A percentile compares a stretch with the other conserved stretches of the same genome.
phyloP scores from a whole-genome alignment of 1,140 invertebrate genomes.

The Drosophila azteca region DNA sequence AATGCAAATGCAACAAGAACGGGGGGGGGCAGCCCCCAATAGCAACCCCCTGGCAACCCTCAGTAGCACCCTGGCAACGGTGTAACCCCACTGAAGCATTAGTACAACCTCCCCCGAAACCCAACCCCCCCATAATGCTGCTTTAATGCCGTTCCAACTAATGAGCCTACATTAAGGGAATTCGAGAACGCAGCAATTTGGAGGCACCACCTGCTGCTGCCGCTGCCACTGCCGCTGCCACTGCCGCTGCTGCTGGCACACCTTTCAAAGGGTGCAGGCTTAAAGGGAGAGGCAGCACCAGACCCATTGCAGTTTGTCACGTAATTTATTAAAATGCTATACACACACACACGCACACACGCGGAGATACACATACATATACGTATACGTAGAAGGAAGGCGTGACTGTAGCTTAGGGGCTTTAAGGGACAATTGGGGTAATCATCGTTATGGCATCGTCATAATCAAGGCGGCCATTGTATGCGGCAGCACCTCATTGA shows the following conservation, averaged over 20 bases:
- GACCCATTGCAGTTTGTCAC: slow-evolving; percentile 75
- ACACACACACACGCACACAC: slow-evolving; percentile 37
- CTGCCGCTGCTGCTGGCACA: slow-evolving; percentile 4
- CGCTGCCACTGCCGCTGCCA: slow-evolving; percentile 61
- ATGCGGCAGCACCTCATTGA: slow-evolving; percentile 71
- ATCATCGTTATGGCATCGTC: slow-evolving; percentile 77
- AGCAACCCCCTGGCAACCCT: not conserved
- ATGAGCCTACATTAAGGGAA: slow-evolving; percentile 80
- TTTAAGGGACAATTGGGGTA: slow-evolving; percentile 72
- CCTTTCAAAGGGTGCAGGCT: slow-evolving; percentile 8
- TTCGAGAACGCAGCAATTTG: slow-evolving; percentile 58
- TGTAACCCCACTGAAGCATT: slow-evolving; percentile 23
- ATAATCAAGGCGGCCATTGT: slow-evolving; percentile 76
- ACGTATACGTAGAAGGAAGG: not conserved
- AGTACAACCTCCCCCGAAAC: too few relatives aligned
- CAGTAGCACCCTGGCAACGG: too few relatives aligned
- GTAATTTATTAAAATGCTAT: slow-evolving; percentile 80
- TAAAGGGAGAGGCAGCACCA: slow-evolving; percentile 29
- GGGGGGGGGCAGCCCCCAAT: slow-evolving; percentile 1
- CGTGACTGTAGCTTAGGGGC: slow-evolving; percentile 13
- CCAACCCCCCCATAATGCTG: slow-evolving; percentile 58
- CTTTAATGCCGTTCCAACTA: slow-evolving; percentile 74
- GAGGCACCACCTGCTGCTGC: slow-evolving; percentile 63
- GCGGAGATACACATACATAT: slow-evolving; percentile 3
- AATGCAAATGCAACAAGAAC: slow-evolving; percentile 52